Conservation (phyloP, 2,113 vertebrate species). For the Steatornis caripensis region DNA sequence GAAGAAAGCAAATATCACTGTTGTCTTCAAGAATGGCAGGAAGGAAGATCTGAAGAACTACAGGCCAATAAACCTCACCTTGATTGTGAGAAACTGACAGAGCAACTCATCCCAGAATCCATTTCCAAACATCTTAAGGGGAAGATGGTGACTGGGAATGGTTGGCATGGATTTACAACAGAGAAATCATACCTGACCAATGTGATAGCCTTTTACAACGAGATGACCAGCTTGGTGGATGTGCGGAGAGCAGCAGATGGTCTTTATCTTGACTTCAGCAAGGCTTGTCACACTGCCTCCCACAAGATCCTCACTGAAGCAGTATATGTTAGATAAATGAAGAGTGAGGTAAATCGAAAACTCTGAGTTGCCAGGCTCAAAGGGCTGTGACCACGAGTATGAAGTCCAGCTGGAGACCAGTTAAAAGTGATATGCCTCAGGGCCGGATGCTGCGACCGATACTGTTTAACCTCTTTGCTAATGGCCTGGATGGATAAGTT, state of each 20-base stretch:
- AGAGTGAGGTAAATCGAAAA: neutral
- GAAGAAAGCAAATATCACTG: no score
- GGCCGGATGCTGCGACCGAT: fast-evolving
- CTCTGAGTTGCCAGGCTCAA: neutral
- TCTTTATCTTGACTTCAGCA: neutral
- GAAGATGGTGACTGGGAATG: neutral
- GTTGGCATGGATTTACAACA: neutral
- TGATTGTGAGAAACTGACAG: neutral
- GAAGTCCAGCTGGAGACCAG: neutral
- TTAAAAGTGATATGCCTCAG: neutral
- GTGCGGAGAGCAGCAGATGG: neutral
- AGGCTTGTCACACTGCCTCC: neutral
- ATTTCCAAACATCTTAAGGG: neutral
- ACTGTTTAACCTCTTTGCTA: neutral
- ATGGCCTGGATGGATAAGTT: neutral
- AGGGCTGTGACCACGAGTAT: neutral
- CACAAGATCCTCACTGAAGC: neutral
- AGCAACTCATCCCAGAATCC: neutral
- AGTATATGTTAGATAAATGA: neutral
- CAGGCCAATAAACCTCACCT: neutral
- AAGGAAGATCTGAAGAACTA: neutral
- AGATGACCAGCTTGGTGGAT: no score
- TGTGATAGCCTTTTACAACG: neutral
- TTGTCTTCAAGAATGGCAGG: neutral
- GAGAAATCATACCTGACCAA: neutral